Percentiles rank a stretch among this genome's conserved stretches.
These are phyloP conservation scores for Morpho achilles DNA, from an alignment of 2,888 invertebrate genomes.

Conservation along the genomic window DNA sequence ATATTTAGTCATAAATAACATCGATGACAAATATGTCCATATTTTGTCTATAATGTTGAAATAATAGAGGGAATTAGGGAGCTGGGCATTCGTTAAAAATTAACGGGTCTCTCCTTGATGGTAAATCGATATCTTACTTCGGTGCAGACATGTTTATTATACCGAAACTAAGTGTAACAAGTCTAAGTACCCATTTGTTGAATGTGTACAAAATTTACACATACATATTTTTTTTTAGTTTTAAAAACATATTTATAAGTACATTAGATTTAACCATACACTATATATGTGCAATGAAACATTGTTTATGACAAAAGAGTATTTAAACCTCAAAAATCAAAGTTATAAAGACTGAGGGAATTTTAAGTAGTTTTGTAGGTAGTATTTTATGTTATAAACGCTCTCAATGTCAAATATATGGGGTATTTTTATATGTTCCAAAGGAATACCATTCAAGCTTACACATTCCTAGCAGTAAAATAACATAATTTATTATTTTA, in stretches of 20 bases:
- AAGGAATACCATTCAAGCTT: background rate
- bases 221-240: background rate
- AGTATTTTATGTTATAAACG: no score
- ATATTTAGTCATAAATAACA: constrained; percentile 31
- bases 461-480: constrained; percentile 10
- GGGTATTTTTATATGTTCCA: no score
- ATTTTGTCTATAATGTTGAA: constrained; percentile 44
- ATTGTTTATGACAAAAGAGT: no score
- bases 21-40: constrained; percentile 40
- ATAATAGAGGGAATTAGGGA: constrained; percentile 63
- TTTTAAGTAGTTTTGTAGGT: no score
- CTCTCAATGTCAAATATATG: no score
- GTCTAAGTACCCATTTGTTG: constrained; percentile 4
- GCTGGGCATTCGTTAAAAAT: constrained; percentile 61
- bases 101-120: constrained; percentile 60
- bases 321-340: no score
- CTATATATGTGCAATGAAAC: no score
- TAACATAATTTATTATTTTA: constrained; percentile 7
- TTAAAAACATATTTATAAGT: no score
- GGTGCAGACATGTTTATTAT: constrained; percentile 23
- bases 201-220: background rate
- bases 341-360: no score
- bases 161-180: constrained; percentile 5
- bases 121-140: constrained; percentile 55
- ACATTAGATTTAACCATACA: no score